A percentile compares a stretch with the other conserved stretches of the same genome.
phyloP scores from a whole-genome alignment of 2,888 invertebrate species.

The Diarsia mendica region DNA sequence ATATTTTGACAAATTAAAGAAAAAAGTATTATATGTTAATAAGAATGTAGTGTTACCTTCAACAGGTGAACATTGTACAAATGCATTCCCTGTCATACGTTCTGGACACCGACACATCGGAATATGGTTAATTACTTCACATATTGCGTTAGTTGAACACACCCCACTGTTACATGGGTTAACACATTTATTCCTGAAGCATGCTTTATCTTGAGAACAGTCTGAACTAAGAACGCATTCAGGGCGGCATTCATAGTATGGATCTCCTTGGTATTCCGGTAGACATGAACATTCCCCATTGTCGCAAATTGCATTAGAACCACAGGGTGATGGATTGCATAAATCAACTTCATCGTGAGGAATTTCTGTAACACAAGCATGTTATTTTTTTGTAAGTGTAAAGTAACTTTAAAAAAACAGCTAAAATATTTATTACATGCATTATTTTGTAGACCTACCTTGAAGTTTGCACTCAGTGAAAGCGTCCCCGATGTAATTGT shows the following conservation, averaged over 20 bases:
- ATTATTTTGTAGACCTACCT: constrained; percentile 77
- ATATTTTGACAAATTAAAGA: neutral
- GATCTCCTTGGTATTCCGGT: constrained; percentile 92
- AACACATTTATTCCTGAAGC: constrained; percentile 92
- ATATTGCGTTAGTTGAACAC: constrained; percentile 93
- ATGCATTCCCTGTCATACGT: constrained; percentile 92
- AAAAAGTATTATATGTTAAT: neutral
- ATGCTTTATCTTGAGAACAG: constrained; percentile 91
- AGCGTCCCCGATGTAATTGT: constrained; percentile 93
- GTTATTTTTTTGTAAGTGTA: constrained; percentile 17
- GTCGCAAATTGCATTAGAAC: constrained; percentile 90
- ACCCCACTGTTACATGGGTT: constrained; percentile 93
- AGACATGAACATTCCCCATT: constrained; percentile 91
- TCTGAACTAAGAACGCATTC: constrained; percentile 93
- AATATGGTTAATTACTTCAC: constrained; percentile 93
- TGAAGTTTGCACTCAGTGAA: constrained; percentile 91
- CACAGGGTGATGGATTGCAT: constrained; percentile 93
- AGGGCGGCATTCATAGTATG: constrained; percentile 92
- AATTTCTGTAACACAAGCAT: constrained; percentile 72
- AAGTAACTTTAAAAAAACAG: neutral
- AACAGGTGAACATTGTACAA: constrained; percentile 89
- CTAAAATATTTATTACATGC: neutral
- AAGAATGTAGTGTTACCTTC: constrained; percentile 76
- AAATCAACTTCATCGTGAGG: constrained; percentile 84
- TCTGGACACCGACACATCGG: constrained; percentile 93